Evolutionary conservation across 1,140 invertebrate species (phyloP), one percentile per base, ranked within the genome.

Genomic region (Plectrocnemia conspersa): DNA sequence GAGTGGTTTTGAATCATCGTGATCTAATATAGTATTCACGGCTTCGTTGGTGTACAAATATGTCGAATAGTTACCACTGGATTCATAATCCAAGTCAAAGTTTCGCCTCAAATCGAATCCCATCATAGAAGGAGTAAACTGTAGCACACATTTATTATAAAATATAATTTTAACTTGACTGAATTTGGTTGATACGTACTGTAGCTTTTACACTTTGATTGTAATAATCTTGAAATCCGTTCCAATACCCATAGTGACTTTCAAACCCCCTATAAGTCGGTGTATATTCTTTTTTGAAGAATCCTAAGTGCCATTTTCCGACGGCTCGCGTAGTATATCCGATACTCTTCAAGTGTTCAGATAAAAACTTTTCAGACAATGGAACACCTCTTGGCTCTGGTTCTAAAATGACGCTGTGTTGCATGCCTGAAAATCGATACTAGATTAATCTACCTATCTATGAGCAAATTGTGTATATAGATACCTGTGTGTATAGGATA

Each of bases 241-340:
- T 82, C 78, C 84, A 89, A 66, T 91, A 92, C 9, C 91, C 91
- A 66, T 83, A 90, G 68, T 91, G 87, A 4, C 81, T 78, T 54
- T 92, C 85, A 64, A 93, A 94, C n/a, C 91, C 91, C 11, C 91
- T 77, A 15, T 72, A 77, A 0, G 81, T 84, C 1, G 91, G 91
- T 3, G 88, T 85, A 62, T 86, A 90, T 53, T 83, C 80, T n/a
- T 73, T 78, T 18, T 77, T 75, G 52, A 79, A 81, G 56, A 78
- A 84, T 1, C 90, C 91, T 47, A 91, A 73, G 64, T 94, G 91
- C 91, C 91, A 94, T 73, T 97, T 96, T n/a, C 93, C 93, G 18
- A 96, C 79, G 25, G 89, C 77, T 68, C 90, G 85, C 1, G 89
- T 93, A 3, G 71, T 71, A 69, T 95, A 97, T 0, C 90, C 91